These are phyloP conservation scores for Lithophane socia DNA, from an alignment of 2,888 invertebrate genomes.

Conservation along the genomic window DNA sequence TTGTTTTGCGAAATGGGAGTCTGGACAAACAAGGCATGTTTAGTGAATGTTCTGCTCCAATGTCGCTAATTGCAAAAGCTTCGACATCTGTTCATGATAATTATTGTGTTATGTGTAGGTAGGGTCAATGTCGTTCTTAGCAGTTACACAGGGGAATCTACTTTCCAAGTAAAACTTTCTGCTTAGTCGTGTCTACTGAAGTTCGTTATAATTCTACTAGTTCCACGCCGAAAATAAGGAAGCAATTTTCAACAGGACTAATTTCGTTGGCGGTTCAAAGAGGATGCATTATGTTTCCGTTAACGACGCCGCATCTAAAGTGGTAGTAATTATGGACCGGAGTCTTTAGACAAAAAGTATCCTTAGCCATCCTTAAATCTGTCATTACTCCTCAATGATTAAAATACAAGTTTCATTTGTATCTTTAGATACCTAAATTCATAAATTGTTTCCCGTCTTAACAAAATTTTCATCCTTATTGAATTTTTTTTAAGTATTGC, in stretches of 20 bases:
- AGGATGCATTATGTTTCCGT: constrained; percentile 81
- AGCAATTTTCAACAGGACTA: constrained; percentile 81
- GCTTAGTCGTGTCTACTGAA: constrained; percentile 23
- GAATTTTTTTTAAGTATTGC: constrained; percentile 11
- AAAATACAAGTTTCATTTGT: constrained; percentile 11
- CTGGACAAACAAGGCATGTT: constrained; percentile 54
- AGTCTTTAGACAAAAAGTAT: constrained; percentile 52
- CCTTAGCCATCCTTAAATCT: constrained; percentile 40
- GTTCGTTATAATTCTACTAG: constrained; percentile 38
- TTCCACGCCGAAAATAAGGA: constrained; percentile 71
- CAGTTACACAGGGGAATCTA: constrained; percentile 2
- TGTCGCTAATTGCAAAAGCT: constrained; percentile 44
- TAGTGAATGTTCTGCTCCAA: constrained; percentile 27
- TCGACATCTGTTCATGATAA: constrained; percentile 25
- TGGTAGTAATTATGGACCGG: constrained; percentile 70
- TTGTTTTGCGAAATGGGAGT: constrained; percentile 68
- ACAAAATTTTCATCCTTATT: background rate
- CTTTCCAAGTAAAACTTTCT: constrained; percentile 8
- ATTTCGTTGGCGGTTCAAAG: constrained; percentile 77
- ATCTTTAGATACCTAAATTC: too few species aligned
- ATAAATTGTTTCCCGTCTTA: constrained; percentile 11
- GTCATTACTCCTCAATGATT: constrained; percentile 16
- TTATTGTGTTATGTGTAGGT: background rate
- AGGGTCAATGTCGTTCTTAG: constrained; percentile 19
- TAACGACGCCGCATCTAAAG: constrained; percentile 72